Percentiles rank a stretch among this genome's conserved stretches.
These are phyloP conservation scores for Thaleichthys pacificus DNA, from an alignment of 2,797 vertebrate species.

Conservation along the genomic window DNA sequence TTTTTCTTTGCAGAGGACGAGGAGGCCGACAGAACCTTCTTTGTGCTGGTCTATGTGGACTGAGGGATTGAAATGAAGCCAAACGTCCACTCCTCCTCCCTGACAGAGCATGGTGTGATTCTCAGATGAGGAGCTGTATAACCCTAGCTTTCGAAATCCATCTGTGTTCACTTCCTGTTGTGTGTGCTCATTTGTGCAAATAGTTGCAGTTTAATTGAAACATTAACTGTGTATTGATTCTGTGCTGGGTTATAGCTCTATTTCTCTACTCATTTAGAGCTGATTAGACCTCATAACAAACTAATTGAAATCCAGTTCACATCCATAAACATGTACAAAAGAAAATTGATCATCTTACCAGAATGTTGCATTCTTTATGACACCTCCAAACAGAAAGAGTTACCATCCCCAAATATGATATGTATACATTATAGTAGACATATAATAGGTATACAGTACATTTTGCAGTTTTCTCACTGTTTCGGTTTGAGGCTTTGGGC, in stretches of 20 bases:
- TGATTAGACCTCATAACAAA: not conserved
- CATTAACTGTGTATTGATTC: slow-evolving; percentile 19
- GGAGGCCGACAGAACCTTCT: not conserved
- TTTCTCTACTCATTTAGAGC: not conserved
- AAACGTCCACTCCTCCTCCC: not conserved
- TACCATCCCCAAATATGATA: no score
- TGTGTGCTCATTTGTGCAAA: slow-evolving; percentile 52
- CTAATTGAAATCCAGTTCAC: not conserved
- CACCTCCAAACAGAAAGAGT: no score
- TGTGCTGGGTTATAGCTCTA: not conserved
- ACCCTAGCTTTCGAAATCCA: slow-evolving; percentile 51
- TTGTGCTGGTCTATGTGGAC: not conserved
- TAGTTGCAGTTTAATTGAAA: slow-evolving; percentile 63
- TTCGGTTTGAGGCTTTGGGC: no score
- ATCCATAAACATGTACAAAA: not conserved
- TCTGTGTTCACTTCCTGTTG: slow-evolving; percentile 45
- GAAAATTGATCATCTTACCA: not conserved
- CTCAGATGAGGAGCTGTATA: slow-evolving; percentile 53
- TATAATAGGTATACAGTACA: no score
- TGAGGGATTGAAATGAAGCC: not conserved
- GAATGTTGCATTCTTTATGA: not conserved
- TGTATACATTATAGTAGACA: no score
- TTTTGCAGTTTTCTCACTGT: no score
- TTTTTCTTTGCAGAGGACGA: not conserved
- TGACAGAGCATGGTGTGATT: not conserved